Base-by-base conservation (phyloP, 2,888 invertebrate species). In the Drosophila nr. perissopoda region DNA sequence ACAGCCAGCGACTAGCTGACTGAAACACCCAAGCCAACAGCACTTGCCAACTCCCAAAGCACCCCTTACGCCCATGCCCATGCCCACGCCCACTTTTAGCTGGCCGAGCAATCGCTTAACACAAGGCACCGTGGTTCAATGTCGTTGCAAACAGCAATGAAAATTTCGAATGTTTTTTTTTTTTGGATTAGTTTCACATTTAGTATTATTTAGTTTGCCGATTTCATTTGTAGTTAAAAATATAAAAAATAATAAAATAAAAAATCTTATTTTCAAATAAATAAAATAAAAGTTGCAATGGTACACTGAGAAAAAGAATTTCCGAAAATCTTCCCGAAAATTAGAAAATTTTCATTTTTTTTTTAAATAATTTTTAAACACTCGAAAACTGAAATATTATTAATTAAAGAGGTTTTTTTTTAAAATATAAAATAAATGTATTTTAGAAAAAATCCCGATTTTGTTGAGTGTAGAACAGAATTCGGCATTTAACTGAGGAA, bases 1-100 rank as follows among this genome's bases (percentile, higher is more conserved):
- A 68, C 61, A 48, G 48, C 33, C 64, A 48, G 48, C 33, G 62
- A 31, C 64, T 48, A 61, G 49, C 36, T 57, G n/a, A 40, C 51
- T 61, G 52, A 53, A 27, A 51, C 61, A 62, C 38, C 45, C 45
- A 42, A 49, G 18, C 49, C 13, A 33, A 31, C 31, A 58, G 25
- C n/a, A n/a, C 51, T 51, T n/a, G 18, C 29, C 42, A 31, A 31
- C 40, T 62, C 7, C 45, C 45, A 25, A 25, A 16, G 45, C 45
- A 45, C 16, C 21, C 45, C 21, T 38, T 33, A 10, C 48, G 34
- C 33, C n/a, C 31, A 45, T n/a, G 16, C 54, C 8, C 36, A 16
- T 38, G 13, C 33, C 21, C 25, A 34, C 38, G 34, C 29, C 54
- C 29, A 34, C 29, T 16, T 7, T 21, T 36, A 34, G 21, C 10